Conservation (phyloP, 2,113 vertebrate species). For the Pteropus alecto region DNA sequence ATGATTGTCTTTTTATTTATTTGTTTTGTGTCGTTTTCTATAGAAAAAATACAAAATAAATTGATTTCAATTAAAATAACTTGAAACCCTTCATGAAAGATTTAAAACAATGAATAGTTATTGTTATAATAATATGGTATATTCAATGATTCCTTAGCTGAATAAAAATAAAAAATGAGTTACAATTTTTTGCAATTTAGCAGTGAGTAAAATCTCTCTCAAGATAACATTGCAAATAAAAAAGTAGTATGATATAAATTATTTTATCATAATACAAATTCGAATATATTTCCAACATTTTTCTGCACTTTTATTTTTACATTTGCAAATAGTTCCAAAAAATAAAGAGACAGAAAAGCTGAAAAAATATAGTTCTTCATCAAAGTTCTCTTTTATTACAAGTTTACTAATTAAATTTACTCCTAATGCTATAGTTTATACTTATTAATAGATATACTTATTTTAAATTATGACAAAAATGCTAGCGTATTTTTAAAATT, state of each 20-base stretch:
- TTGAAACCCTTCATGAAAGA: background rate
- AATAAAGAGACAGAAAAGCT: background rate
- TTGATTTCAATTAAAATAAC: background rate
- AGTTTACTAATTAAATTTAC: background rate
- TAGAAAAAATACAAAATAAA: background rate
- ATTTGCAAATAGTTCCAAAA: background rate
- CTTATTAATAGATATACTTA: background rate
- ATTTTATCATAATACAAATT: background rate
- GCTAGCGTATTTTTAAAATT: background rate
- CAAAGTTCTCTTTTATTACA: background rate
- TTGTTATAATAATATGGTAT: background rate
- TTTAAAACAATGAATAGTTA: background rate
- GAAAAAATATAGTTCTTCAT: background rate
- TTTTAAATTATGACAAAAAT: background rate
- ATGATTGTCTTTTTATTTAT: background rate
- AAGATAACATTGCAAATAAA: background rate
- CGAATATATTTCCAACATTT: background rate
- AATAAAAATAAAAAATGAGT: background rate
- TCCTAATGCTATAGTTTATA: background rate
- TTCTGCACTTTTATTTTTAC: background rate
- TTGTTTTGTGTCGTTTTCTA: background rate
- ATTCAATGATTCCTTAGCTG: background rate
- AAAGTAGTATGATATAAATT: slow-evolving; percentile 38
- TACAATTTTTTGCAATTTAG: slow-evolving; percentile 3
- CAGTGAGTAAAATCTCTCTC: slow-evolving; percentile 40